Base-by-base conservation (phyloP, 2,797 vertebrate genomes). In the Chelon auratus region DNA sequence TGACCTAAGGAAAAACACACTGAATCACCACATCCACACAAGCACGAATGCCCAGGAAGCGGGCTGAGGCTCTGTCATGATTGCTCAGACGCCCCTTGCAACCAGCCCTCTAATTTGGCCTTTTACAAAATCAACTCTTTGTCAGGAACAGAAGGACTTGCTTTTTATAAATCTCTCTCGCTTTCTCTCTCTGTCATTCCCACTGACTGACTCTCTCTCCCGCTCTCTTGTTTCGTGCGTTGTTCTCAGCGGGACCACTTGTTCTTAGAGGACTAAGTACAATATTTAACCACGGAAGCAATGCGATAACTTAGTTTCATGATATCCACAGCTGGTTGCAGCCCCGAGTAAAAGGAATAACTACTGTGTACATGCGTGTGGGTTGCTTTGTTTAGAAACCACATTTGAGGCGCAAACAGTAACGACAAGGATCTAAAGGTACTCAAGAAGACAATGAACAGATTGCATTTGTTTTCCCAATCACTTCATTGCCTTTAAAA, bases 51-150 rank as follows among this genome's bases (percentile, higher is more conserved):
- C 24, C 15, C 50, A n/a, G 26, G 30, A 64, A 56, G 37, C 54
- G 50, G 43, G 36, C 40, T 75, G 68, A 82, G 56, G 64, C 33
- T 75, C 59, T 67, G 68, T 83, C 84, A 85, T 83, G 86, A 82
- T 78, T 85, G 81, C 69, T 82, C 58, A 78, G 81, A 78, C 53
- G 18, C 33, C 30, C 58, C 52, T 61, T 58, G 42, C 71, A 74
- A 87, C 26, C 33, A 74, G 73, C 52, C 26, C 55, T 81, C 62
- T 83, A 88, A 91, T 90, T 88, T 89, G 52, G 71, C 54, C 73
- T 61, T 72, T 80, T 74, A 78, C 2, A 50, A 63, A 83, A 87
- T 80, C 78, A 69, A 81, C 69, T 78, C 68, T 78, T 60, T 80
- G 62, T 57, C 65, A 67, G 39, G 52, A 30, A 54, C 17, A 8